Base-by-base conservation (phyloP, 2,113 vertebrate genomes). In the Corynorhinus townsendii region DNA sequence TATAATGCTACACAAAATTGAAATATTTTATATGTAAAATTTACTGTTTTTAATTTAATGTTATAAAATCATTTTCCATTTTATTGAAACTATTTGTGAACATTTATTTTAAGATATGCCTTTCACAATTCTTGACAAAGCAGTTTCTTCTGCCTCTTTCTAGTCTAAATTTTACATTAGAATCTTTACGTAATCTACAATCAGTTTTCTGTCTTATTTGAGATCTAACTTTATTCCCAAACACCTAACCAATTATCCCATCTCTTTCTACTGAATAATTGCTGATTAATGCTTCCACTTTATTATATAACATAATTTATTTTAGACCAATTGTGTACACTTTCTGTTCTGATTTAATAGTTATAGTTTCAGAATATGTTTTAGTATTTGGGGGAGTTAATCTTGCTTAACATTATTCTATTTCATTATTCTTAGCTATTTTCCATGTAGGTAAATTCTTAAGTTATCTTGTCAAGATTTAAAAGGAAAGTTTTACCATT, bases 271-370 rank as follows among this genome's bases (percentile, higher is more conserved):
- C 11, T 54, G 11, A 56, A 85, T 64, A 85, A 90, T 85, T 11
- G 73, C 52, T 92, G 38, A 92, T 54, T 85, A 56, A 94, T 86
- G 10, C 45, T 81, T 88, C 71, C 11, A 62, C 20, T 88, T 90
- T 93, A 72, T 72, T 59, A 66, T 28, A 43, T 68, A 93, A 85
- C 7, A 71, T 11, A 88, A 40, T 91, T 88, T 80, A 91, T 73
- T 77, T 91, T 80, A 89, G 69, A 89, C 43, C 88, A 94, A 84
- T 86, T 95, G 33, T 94, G 40, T 47, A 76, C 4, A 62, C 7
- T 90, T 93, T 96, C 77, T 92, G 6, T 83, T 66, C 47, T 94
- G 43, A 90, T 91, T 95, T 82, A 82, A 91, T 89, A 90, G 90
- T 89, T 91, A 75, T 49, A 91, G 43, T 86, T 96, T 97, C 91